Percentiles rank a stretch among this genome's conserved stretches.
Evolutionary conservation across 2,888 invertebrate genomes (phyloP).

Genomic region (Criorhina ranunculi): DNA sequence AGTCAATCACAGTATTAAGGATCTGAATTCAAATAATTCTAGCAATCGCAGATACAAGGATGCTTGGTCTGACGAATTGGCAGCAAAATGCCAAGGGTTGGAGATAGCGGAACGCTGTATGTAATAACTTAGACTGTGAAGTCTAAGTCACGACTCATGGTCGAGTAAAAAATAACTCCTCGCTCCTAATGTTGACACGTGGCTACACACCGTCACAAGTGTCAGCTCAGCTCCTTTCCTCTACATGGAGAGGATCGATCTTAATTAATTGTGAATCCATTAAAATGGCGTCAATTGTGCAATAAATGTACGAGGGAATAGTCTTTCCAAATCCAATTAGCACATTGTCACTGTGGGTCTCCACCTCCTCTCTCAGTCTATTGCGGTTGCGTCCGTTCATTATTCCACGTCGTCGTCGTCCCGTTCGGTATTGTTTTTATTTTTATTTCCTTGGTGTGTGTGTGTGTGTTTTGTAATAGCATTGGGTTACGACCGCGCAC

Average conservation of each 20-base stretch:
- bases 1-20: too few relatives aligned
- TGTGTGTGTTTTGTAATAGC: conserved; percentile 59
- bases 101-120: too few relatives aligned
- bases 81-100: too few relatives aligned
- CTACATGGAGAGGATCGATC: conserved; percentile 4
- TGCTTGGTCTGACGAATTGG: too few relatives aligned
- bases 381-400: conserved; percentile 47
- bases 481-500: conserved; percentile 75
- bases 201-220: too few relatives aligned
- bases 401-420: conserved; percentile 42
- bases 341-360: conserved; percentile 51
- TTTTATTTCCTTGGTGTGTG: conserved; percentile 46
- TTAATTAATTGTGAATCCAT: conserved; percentile 45
- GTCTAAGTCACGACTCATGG: too few relatives aligned
- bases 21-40: too few relatives aligned
- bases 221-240: conserved; percentile 1
- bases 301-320: conserved; percentile 50
- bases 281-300: conserved; percentile 54
- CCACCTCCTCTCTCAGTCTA: conserved; percentile 6
- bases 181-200: background rate
- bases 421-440: conserved; percentile 38
- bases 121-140: too few relatives aligned
- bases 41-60: too few relatives aligned
- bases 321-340: conserved; percentile 61
- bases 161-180: background rate